Conservation (phyloP, 1,140 invertebrate species). For the Drosophila nannoptera region DNA sequence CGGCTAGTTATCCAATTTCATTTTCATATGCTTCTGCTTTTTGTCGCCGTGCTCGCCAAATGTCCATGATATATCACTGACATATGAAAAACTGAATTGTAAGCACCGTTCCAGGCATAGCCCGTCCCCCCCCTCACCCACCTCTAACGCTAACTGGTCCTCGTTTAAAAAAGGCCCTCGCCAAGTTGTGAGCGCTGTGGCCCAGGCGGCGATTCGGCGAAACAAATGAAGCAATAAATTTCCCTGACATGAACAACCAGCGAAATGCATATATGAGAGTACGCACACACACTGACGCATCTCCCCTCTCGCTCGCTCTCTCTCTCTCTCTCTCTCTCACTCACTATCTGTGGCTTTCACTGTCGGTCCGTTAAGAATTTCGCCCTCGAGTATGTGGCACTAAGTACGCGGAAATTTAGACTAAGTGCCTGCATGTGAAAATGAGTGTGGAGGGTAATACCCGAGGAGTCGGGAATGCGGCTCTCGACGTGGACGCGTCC, state of each 20-base stretch:
- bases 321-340: constrained; percentile 24
- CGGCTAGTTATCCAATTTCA: constrained; percentile 54
- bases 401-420: constrained; percentile 72
- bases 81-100: constrained; percentile 65
- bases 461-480: constrained; percentile 23
- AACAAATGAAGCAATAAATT: constrained; percentile 78
- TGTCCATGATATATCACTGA: constrained; percentile 75
- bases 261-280: constrained; percentile 41
- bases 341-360: too few relatives aligned
- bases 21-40: constrained; percentile 34
- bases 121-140: too few relatives aligned
- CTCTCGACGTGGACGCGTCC: constrained; percentile 35
- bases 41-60: constrained; percentile 39
- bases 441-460: constrained; percentile 53
- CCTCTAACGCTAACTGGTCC: neutral
- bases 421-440: constrained; percentile 62
- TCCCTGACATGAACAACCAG: constrained; percentile 70
- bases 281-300: too few relatives aligned
- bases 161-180: constrained; percentile 22
- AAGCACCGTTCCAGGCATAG: neutral
- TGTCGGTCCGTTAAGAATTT: too few relatives aligned
- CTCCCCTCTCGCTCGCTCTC: neutral
- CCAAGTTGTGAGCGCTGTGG: constrained; percentile 4
- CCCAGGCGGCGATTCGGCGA: constrained; percentile 31
- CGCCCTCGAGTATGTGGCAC: too few relatives aligned